Evolutionary conservation across 2,797 vertebrate species (phyloP), one percentile per base, ranked within the genome.

Genomic region (Notoglanidium macrostoma): DNA sequence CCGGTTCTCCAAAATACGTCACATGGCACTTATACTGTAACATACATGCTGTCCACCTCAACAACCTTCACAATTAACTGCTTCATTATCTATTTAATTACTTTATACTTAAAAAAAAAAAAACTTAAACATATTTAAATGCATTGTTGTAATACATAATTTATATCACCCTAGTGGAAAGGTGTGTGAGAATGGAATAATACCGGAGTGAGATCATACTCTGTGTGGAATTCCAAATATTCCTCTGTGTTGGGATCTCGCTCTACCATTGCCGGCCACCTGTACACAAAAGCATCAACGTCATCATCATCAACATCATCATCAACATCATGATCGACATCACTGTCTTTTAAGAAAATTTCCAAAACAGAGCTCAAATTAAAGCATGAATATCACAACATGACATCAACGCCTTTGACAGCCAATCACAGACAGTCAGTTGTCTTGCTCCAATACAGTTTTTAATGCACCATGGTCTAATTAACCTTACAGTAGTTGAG

Each of bases 191-290:
- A 35, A 12, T 14, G 14, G 12, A 59, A 51, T 51, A 7, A 94
- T 88, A 96, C 95, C 40, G 95, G 95, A 80, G 91, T 86, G 3
- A 85, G 90, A 88, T 95, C 94, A 40, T 79, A 89, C 72, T 86
- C 90, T 84, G 89, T 94, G 67, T 89, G 87, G 89, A 95, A 94
- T 76, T 93, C 90, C 88, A 95, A 93, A 89, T 93, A 94, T 23
- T 93, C 91, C 49, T 89, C 92, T 40, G 92, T 87, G 86, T 95
- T 92, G 83, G 95, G 95, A 89, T 95, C 94, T 85, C 81, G 89
- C 90, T 96, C 95, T 83, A 95, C 74, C 88, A 96, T 94, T 11
- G 93, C 95, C 46, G 95, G 95, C 95, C 95, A 96, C 95, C 95
- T 96, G 72, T 23, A 90, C 73, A 89, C 54, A 88, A 81, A 63